These are phyloP conservation scores for Dasyurus viverrinus DNA, from an alignment of 2,113 vertebrate species.

Conservation along the genomic window DNA sequence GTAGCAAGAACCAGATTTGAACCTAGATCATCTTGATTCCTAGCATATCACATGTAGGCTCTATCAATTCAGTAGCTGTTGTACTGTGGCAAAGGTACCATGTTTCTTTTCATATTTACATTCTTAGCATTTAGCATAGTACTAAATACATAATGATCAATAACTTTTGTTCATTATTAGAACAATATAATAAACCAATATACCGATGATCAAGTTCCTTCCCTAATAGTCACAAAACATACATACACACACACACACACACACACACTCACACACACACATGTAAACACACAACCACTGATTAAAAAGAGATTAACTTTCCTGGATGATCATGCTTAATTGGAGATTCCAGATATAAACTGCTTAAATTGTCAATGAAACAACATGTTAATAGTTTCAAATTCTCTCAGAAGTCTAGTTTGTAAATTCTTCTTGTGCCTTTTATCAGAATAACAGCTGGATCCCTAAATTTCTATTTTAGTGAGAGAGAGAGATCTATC, in stretches of 20 bases:
- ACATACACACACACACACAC: neutral
- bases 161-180: neutral
- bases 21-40: neutral
- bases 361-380: neutral
- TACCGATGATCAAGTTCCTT: neutral
- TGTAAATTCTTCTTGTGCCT: too few species aligned
- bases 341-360: neutral
- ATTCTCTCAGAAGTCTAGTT: too few species aligned
- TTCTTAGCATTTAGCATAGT: neutral
- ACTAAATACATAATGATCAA: neutral
- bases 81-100: neutral
- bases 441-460: too few species aligned
- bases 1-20: neutral
- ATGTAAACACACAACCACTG: neutral
- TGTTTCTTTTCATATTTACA: neutral
- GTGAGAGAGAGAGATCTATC: too few species aligned
- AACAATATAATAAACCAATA: neutral
- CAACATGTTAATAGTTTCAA: too few species aligned
- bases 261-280: neutral
- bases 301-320: neutral
- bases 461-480: too few species aligned
- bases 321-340: neutral
- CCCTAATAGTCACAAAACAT: neutral
- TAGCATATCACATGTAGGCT: neutral
- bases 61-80: neutral